Percentiles rank a stretch among this genome's conserved stretches.
Evolutionary conservation across 2,888 invertebrate species (phyloP).

Genomic region (Polydrusus tereticollis): DNA sequence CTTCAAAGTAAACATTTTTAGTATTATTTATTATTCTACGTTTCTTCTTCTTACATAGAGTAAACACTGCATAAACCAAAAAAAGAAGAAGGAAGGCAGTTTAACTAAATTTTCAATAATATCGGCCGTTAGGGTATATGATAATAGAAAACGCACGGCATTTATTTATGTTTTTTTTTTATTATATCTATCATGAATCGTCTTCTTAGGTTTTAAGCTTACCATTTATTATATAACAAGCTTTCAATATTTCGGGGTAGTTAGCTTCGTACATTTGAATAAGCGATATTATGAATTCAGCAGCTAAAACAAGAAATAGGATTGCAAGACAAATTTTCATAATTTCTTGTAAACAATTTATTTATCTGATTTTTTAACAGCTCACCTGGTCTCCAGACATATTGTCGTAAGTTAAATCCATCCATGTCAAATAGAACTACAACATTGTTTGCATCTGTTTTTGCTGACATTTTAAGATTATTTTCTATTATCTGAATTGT

Average conservation of each 20-base stretch:
- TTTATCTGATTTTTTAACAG: not conserved
- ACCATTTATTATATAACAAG: conserved; percentile 91
- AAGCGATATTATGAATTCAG: conserved; percentile 83
- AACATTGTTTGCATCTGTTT: conserved; percentile 75
- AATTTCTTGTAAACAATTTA: not conserved
- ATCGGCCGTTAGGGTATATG: too few species aligned
- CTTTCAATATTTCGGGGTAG: conserved; percentile 91
- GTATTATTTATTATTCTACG: too few species aligned
- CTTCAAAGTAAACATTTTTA: too few species aligned
- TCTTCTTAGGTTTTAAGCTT: conserved; percentile 54
- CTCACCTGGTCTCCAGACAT: conserved; percentile 86
- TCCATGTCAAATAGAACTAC: conserved; percentile 84
- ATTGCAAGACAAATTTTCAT: not conserved
- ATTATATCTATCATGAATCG: not conserved
- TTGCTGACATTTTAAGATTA: conserved; percentile 73
- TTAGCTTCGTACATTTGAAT: conserved; percentile 92
- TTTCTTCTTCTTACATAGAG: too few species aligned
- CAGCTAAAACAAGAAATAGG: conserved; percentile 69
- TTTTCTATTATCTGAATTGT: conserved; percentile 77
- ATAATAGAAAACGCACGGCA: too few species aligned
- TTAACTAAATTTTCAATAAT: too few species aligned
- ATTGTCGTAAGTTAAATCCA: conserved; percentile 82
- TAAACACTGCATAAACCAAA: too few species aligned
- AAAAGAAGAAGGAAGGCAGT: too few species aligned
- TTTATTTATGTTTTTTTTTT: too few species aligned